Base-by-base conservation (phyloP, 2,113 vertebrate genomes). In the Tetrao urogallus region DNA sequence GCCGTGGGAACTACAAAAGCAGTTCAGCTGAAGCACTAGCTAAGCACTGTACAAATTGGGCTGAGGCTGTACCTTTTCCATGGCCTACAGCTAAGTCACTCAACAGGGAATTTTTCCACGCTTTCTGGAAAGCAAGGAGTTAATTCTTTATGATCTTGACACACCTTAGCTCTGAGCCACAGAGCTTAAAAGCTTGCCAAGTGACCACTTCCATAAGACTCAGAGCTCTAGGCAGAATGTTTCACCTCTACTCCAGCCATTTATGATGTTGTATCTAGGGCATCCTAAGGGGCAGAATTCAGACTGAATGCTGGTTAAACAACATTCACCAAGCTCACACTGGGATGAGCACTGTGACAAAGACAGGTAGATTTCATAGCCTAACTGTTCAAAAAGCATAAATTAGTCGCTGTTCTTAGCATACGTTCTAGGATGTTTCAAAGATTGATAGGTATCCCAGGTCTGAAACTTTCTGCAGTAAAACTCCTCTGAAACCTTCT, bases 221-320 rank as follows among this genome's bases (percentile, higher is more conserved):
- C 17, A 4, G 45, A 15, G n/a, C 30, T 88, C 34, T 36, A 36
- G 88, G 73, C 28, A 3, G 11, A 7, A 47, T 4, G 14, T 6
- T 48, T 42, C 14, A 16, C 40, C 82, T 63, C 48, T 60, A 28
- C 52, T 21, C 36, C 21, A 19, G n/a, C 1, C 45, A 10, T 2
- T 67, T 3, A 11, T 6, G 24, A 8, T 20, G 43, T 28, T 76
- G 28, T 32, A 25, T 4, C 8, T 2, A 38, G 28, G 11, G 6
- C 25, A 5, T 15, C 19, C 10, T 30, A 32, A 0, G 1, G 4
- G 21, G 6, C 20, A 69, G 61, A 52, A 24, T 0, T 69, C 16
- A 17, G 12, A 36, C 9, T 48, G 54, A 65, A 60, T 84, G 4
- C 9, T 14, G 56, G 7, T 6, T 10, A 67, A 73, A 2, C 1